Conservation (phyloP, 2,888 invertebrate species). For the Microplitis deprimator region DNA sequence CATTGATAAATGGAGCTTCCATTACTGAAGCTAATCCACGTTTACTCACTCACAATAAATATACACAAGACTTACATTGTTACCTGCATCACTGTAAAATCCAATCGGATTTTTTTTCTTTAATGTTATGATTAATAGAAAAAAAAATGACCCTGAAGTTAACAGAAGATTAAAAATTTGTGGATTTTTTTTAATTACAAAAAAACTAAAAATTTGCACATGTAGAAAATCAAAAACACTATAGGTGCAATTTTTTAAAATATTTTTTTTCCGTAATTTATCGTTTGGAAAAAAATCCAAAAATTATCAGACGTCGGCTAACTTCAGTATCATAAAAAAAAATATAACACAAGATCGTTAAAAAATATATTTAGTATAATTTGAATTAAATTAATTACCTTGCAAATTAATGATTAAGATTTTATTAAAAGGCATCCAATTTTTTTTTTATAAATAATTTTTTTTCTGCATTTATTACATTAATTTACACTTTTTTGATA, state of each 20-base stretch:
- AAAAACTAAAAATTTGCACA: too few relatives aligned
- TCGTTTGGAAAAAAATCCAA: too few relatives aligned
- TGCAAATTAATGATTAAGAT: not conserved
- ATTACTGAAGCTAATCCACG: slow-evolving; percentile 35
- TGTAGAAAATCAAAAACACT: too few relatives aligned
- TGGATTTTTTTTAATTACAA: too few relatives aligned
- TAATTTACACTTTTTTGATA: not conserved
- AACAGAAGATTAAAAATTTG: not conserved
- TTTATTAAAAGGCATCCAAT: not conserved
- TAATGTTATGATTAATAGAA: not conserved
- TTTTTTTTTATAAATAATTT: not conserved
- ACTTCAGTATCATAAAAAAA: not conserved
- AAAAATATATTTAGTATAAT: not conserved
- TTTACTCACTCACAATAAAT: slow-evolving; percentile 2
- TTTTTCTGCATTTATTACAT: not conserved
- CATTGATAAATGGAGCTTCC: slow-evolving; percentile 45
- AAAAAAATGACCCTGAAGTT: not conserved
- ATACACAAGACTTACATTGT: not conserved
- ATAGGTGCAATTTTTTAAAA: too few relatives aligned
- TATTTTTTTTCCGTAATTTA: too few relatives aligned
- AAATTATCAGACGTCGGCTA: too few relatives aligned
- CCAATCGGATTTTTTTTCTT: not conserved
- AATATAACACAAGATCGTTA: not conserved
- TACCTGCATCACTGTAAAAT: not conserved
- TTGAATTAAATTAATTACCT: not conserved